These are phyloP conservation scores for Acrocyrtus sp. DNA, from an alignment of 2,888 invertebrate genomes.

Conservation along the genomic window DNA sequence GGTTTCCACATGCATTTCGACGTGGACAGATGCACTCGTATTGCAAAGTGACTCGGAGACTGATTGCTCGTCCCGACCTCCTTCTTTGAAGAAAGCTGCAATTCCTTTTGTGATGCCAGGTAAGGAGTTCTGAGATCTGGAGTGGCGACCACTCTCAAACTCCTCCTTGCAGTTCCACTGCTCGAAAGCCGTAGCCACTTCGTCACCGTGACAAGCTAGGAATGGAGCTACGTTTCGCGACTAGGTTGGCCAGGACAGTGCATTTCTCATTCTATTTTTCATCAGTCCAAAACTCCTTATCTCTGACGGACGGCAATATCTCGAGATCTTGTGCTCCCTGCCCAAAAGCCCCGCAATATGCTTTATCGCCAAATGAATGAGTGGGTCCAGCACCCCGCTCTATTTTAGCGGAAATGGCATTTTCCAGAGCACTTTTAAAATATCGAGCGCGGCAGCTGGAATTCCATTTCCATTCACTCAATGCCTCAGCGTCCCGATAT, in stretches of 20 bases:
- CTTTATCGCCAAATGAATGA: background rate
- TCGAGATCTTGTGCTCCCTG: too few species aligned
- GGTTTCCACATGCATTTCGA: too few species aligned
- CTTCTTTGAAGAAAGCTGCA: background rate
- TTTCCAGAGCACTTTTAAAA: slow-evolving; percentile 8
- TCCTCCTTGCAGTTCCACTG: too few species aligned
- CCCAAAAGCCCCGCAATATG: background rate
- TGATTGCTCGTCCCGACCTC: too few species aligned
- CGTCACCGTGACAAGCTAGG: too few species aligned
- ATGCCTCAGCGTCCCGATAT: background rate
- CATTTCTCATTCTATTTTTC: slow-evolving; percentile 27
- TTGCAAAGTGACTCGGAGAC: too few species aligned
- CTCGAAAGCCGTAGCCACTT: too few species aligned
- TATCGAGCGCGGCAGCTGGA: background rate
- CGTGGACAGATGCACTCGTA: too few species aligned
- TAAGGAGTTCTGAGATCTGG: background rate
- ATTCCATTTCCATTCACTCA: background rate
- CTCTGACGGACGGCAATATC: background rate
- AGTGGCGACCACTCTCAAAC: too few species aligned
- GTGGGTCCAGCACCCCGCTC: background rate
- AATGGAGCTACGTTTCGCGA: too few species aligned
- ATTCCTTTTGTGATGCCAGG: background rate
- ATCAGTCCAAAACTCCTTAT: background rate
- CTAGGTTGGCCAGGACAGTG: too few species aligned
- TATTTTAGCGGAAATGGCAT: background rate